These are phyloP conservation scores for Lethenteron reissneri DNA, from an alignment of 2,113 vertebrate species.

Conservation along the genomic window DNA sequence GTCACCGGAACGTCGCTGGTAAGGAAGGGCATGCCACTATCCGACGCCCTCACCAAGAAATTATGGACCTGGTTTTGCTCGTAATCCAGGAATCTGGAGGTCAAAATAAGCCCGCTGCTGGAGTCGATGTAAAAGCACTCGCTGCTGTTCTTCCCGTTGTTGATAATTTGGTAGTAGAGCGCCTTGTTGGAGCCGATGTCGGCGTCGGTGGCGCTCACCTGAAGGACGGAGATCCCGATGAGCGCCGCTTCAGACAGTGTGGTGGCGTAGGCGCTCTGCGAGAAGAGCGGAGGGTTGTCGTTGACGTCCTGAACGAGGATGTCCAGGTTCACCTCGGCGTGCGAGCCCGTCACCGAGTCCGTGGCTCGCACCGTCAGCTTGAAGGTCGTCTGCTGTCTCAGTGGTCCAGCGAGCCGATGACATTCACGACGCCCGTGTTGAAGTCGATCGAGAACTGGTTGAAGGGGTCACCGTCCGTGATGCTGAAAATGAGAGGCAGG, in stretches of 20 bases:
- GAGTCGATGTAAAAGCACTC: constrained; percentile 56
- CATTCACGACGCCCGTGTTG: constrained; percentile 69
- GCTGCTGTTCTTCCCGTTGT: constrained; percentile 34
- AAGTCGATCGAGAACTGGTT: constrained; percentile 76
- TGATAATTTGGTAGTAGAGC: constrained; percentile 55
- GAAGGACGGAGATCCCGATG: constrained; percentile 44
- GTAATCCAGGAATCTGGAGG: constrained; percentile 44
- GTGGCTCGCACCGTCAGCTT: constrained; percentile 65
- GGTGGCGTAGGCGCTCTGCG: constrained; percentile 29
- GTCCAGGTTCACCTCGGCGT: constrained; percentile 74
- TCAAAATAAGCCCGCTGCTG: constrained; percentile 45
- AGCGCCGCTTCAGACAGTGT: constrained; percentile 67
- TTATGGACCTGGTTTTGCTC: constrained; percentile 41
- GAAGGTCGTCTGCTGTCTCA: constrained; percentile 79
- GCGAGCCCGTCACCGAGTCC: constrained; percentile 59
- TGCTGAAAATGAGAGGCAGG: constrained; percentile 67
- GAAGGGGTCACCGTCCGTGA: constrained; percentile 72
- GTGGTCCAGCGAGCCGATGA: constrained; percentile 57
- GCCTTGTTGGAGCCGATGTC: constrained; percentile 60
- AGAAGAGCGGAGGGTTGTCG: constrained; percentile 59
- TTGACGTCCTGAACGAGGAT: constrained; percentile 75
- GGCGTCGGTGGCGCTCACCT: constrained; percentile 43
- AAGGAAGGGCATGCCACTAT: constrained; percentile 63
- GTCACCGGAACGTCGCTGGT: constrained; percentile 39
- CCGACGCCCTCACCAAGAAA: constrained; percentile 44